Evolutionary conservation across 2,113 vertebrate species (phyloP).

Genomic region (Malurus cyaneus): DNA sequence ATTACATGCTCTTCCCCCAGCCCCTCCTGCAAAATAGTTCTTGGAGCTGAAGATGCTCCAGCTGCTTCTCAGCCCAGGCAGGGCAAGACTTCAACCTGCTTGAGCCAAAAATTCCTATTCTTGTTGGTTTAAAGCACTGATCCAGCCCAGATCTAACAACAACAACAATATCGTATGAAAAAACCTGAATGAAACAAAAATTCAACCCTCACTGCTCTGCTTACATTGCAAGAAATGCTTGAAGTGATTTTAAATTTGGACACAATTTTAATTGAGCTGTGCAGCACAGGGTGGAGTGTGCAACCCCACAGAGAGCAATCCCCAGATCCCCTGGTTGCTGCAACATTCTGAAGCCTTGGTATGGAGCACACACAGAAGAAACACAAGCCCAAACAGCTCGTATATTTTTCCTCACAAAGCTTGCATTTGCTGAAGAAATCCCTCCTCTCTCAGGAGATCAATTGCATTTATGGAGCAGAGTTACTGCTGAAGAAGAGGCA

Average conservation of each 20-base stretch:
- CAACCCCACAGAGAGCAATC: neutral
- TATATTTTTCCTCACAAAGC: conserved; percentile 29
- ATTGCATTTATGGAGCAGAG: conserved; percentile 63
- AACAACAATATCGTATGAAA: neutral
- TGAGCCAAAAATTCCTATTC: neutral
- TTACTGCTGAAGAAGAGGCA: conserved; percentile 46
- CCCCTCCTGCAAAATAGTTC: neutral
- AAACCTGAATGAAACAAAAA: neutral
- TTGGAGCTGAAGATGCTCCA: neutral
- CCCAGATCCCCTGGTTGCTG: neutral
- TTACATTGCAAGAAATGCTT: neutral
- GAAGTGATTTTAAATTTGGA: neutral
- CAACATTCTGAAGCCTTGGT: neutral
- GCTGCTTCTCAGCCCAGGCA: neutral
- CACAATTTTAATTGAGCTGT: neutral
- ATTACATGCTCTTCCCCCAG: neutral
- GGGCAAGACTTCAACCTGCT: neutral
- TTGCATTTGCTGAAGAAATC: conserved; percentile 42
- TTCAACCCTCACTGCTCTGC: neutral
- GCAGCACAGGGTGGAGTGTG: fast-evolving
- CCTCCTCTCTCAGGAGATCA: conserved; percentile 61
- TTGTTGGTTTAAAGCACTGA: fast-evolving
- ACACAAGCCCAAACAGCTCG: neutral
- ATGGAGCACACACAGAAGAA: neutral
- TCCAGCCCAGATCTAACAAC: neutral